Evolutionary conservation across 2,888 invertebrate genomes (phyloP), one percentile per base, ranked within the genome.

Genomic region (Drosophila mettleri): DNA sequence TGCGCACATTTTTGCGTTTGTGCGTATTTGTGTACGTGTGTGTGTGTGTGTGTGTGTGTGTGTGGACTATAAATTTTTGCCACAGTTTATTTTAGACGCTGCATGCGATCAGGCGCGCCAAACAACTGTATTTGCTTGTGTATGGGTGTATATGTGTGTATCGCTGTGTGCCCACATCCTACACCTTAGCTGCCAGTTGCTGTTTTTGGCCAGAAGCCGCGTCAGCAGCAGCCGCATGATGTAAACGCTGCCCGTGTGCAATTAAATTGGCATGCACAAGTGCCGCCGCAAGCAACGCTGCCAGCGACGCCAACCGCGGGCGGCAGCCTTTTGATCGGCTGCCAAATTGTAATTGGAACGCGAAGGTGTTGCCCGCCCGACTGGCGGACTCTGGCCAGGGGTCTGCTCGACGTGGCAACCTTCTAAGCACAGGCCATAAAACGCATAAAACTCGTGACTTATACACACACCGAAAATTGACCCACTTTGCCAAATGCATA

Each of bases 281-380:
- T 85, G 86, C 80, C 67, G 81, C 48, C 71, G 81, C 48, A 68
- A 53, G 39, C 76, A 38, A 31, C 60, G 69, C 46, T 38, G 24
- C 43, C 20, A 41, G 46, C 51, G 51, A 45, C 43, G 41, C 39
- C 45, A 33, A 51, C 77, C 71, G 78, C 82, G 67, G 79, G 79
- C 87, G 86, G 83, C 72, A 67, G 86, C 78, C 82, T 82, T 81
- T 88, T 88, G 89, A 88, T 86, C 86, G 69, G 58, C 71, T 76
- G 89, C 87, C 87, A 88, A 88, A 86, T 89, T 89, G 89, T 88
- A 88, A 88, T 88, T 89, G 85, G 89, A 89, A 88, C 89, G 84
- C 89, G 80, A 88, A 88, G 88, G 81, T 89, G 88, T 83, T 83
- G 79, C 52, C 71, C 24, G 24, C 24, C 67, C 72, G 80, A 51